phyloP scores from a whole-genome alignment of 2,797 vertebrate species.

The Borostomias antarcticus region DNA sequence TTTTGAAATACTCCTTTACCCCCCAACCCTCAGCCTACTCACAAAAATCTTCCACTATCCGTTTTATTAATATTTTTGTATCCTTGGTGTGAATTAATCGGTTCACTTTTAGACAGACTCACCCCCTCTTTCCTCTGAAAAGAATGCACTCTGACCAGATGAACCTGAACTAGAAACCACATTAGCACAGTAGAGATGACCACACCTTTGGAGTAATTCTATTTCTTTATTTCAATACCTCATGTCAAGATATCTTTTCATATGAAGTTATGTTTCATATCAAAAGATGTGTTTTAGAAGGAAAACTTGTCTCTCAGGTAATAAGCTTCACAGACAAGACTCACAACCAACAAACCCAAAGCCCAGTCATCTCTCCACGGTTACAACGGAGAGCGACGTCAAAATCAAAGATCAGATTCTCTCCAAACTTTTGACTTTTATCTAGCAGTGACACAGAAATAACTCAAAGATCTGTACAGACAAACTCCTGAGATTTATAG shows the following conservation, averaged over 20 bases:
- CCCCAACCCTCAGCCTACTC: too few species aligned
- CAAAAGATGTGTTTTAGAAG: conserved; percentile 60
- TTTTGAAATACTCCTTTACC: too few species aligned
- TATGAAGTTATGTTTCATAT: conserved; percentile 68
- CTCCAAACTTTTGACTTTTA: conserved; percentile 49
- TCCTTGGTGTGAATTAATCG: too few species aligned
- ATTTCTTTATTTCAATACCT: conserved; percentile 74
- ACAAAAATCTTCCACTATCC: too few species aligned
- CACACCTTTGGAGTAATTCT: conserved; percentile 5
- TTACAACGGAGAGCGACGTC: conserved; percentile 56
- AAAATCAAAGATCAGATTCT: conserved; percentile 43
- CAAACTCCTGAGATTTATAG: conserved; percentile 76
- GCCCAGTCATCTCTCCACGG: conserved; percentile 55
- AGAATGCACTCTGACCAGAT: too few species aligned
- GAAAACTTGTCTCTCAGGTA: conserved; percentile 68
- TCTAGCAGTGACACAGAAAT: conserved; percentile 51
- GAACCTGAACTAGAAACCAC: neutral
- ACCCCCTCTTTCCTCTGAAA: too few species aligned
- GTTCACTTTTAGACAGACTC: too few species aligned
- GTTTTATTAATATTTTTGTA: too few species aligned
- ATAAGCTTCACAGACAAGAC: conserved; percentile 72
- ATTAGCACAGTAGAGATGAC: neutral
- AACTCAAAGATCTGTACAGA: conserved; percentile 64
- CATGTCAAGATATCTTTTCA: conserved; percentile 71
- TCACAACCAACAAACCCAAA: conserved; percentile 48